phyloP scores from a whole-genome alignment of 2,888 invertebrate species.

The Brachylomia viminalis region DNA sequence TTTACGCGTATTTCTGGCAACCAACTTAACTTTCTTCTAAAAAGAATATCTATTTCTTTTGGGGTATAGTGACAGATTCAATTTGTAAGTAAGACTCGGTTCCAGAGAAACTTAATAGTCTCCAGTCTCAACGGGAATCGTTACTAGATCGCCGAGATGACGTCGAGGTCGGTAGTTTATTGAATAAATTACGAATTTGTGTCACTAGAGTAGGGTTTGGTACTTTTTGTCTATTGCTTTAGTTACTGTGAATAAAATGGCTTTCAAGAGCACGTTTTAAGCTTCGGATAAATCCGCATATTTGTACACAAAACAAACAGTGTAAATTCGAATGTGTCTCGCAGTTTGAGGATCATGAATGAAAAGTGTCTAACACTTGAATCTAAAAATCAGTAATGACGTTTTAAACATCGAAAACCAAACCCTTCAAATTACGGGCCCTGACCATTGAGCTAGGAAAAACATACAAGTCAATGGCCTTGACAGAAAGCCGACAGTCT shows the following conservation, averaged over 20 bases:
- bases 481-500: too few species aligned
- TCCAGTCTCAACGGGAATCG: slow-evolving; percentile 58
- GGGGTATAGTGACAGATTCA: slow-evolving; percentile 58
- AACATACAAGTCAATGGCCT: too few species aligned
- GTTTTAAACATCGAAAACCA: not conserved
- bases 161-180: slow-evolving; percentile 56
- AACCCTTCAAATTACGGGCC: not conserved
- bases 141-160: slow-evolving; percentile 49
- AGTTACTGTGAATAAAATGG: not conserved
- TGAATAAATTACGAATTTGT: slow-evolving; percentile 52
- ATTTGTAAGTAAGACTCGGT: slow-evolving; percentile 61
- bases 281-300: not conserved
- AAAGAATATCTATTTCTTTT: slow-evolving; percentile 48
- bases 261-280: too few species aligned
- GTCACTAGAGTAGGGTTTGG: slow-evolving; percentile 18
- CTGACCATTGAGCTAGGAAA: too few species aligned
- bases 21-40: slow-evolving; percentile 12
- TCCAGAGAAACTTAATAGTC: slow-evolving; percentile 63
- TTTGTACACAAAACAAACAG: not conserved
- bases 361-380: not conserved
- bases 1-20: slow-evolving; percentile 4
- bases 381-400: not conserved
- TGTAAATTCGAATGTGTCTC: not conserved
- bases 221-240: slow-evolving; percentile 2
- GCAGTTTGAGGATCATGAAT: not conserved